phyloP scores from a whole-genome alignment of 23 tunicate species.

The Halocynthia aurantium region DNA sequence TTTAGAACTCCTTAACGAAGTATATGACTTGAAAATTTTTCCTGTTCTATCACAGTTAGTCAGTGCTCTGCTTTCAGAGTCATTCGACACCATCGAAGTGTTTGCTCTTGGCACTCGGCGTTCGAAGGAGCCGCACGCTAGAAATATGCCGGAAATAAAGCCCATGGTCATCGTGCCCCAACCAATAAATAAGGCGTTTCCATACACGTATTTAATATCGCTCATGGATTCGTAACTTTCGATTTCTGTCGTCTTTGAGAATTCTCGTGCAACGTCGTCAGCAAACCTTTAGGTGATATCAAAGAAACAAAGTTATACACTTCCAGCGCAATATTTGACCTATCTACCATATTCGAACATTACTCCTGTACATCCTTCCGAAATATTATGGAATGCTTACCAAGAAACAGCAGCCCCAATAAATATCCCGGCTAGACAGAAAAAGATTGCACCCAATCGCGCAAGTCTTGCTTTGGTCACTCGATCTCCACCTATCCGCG shows the following conservation, averaged over 20 bases:
- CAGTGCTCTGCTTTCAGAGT: neutral
- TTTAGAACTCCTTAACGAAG: neutral
- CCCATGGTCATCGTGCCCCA: constrained; percentile 7
- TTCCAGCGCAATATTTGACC: neutral
- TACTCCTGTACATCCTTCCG: no score
- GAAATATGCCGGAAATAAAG: neutral
- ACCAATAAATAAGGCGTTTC: neutral
- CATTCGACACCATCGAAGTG: neutral
- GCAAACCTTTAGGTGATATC: neutral
- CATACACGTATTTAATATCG: neutral
- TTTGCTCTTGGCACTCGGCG: constrained; percentile 2
- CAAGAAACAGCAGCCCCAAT: constrained; percentile 26
- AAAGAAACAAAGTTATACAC: neutral
- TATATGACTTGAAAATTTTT: neutral
- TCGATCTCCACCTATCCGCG: constrained; percentile 24
- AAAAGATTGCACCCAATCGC: constrained; percentile 11
- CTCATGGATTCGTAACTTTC: neutral
- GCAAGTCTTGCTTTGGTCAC: constrained; percentile 12
- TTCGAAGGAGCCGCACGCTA: neutral
- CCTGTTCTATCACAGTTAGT: neutral
- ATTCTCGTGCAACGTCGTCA: constrained; percentile 2
- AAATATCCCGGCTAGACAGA: constrained; percentile 20
- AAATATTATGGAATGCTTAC: constrained; percentile 2
- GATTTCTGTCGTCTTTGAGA: neutral
- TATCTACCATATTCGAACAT: neutral